Evolutionary conservation across 2,888 invertebrate genomes (phyloP), one percentile per base, ranked within the genome.

Genomic region (Fragum fragum): DNA sequence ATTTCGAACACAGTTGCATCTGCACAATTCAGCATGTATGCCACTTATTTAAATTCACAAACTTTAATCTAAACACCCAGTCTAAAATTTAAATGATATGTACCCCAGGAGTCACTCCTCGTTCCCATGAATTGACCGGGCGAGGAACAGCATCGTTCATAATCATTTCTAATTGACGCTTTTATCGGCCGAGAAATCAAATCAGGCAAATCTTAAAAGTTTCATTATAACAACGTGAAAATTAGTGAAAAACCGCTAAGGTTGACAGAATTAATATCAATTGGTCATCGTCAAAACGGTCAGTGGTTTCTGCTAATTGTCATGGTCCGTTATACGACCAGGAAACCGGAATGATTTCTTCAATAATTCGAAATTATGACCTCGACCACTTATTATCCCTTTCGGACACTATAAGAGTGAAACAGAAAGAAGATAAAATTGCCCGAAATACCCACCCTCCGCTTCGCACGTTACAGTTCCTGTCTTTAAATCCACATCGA

Each of bases 131-230:
- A 21, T 32, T 39, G 66, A 29, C 39, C 39, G n/a, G 16, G 2
- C 3, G 3, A 66, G 21, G 28, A 39, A 1, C 26, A 39, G 7
- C 21, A 39, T 18, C 66, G n/a, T 9, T 14, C 11, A 39, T 36
- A 39, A 39, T 39, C 36, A 39, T 73, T 61, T 21, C 55, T 83
- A 83, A 83, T 80, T 83, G 83, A 75, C 77, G 59, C 72, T 76
- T 79, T 79, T 83, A 83, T 83, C 83, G 39, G 59, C 32, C 57
- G 59, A 47, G 47, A 73, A 76, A 83, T 83, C 83, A 55, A 83
- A 76, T 74, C 69, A 81, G 66, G 55, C 63, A 39, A 70, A 59
- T 57, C 71, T 72, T 63, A 61, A 78, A 66, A 78, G 66, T 83
- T 70, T 72, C 61, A 83, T 83, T 79, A 76, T 83, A 66, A 76